Percentiles rank a stretch among this genome's conserved stretches.
Conservation (phyloP, 2,888 invertebrate species). For the Cryptus viduatorius region DNA sequence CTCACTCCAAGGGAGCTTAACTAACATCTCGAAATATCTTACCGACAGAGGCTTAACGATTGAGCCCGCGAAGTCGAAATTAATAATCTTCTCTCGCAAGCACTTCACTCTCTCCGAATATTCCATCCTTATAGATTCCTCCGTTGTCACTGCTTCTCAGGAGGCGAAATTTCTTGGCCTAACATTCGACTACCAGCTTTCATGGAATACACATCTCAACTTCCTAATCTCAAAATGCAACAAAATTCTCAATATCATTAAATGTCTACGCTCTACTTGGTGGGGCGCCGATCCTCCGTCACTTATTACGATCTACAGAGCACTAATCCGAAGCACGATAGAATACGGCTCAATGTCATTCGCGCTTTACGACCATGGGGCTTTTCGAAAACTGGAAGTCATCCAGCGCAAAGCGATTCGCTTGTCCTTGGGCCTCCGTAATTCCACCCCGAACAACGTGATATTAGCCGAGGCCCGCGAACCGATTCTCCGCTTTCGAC, state of each 20-base stretch:
- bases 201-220: conserved; percentile 10
- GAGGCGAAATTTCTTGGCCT: conserved; percentile 41
- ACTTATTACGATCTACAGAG: conserved; percentile 39
- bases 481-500: neutral
- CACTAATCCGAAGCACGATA: conserved; percentile 39
- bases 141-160: neutral
- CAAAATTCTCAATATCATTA: conserved; percentile 25
- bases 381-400: neutral
- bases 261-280: conserved; percentile 31
- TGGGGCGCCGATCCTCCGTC: conserved; percentile 47
- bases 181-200: conserved; percentile 6
- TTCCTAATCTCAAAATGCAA: conserved; percentile 17
- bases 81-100: conserved; percentile 32
- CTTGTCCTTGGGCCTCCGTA: conserved; percentile 40
- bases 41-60: conserved; percentile 19
- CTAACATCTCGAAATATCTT: conserved; percentile 22
- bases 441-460: conserved; percentile 47
- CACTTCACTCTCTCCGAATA: neutral
- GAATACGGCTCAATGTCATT: conserved; percentile 40
- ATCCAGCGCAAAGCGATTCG: conserved; percentile 42
- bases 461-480: conserved; percentile 29
- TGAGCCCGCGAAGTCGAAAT: conserved; percentile 46
- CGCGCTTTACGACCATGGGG: neutral
- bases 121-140: neutral
- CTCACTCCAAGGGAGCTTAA: conserved; percentile 26